phyloP scores from a whole-genome alignment of 2,113 vertebrate genomes.

The Patagioenas fasciata region DNA sequence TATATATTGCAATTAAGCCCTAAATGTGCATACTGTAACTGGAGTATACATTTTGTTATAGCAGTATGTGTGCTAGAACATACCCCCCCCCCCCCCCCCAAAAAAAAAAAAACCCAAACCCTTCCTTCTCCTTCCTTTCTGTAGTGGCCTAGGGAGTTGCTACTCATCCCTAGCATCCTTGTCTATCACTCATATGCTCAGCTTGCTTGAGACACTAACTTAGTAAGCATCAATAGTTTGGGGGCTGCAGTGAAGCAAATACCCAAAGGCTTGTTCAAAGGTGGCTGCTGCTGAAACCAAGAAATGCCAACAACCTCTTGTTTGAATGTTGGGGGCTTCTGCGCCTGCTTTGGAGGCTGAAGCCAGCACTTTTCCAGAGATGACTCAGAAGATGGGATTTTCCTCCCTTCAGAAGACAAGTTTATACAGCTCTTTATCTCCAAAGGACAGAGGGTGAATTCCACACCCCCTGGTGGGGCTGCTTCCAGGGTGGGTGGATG shows the following conservation, averaged over 20 bases:
- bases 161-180: background rate
- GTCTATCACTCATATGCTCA: background rate
- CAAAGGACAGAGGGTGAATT: background rate
- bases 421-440: background rate
- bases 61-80: background rate
- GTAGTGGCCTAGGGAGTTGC: background rate
- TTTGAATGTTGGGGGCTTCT: background rate
- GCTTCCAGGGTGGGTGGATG: background rate
- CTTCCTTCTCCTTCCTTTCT: background rate
- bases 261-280: background rate
- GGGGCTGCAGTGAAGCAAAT: background rate
- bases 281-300: background rate
- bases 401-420: background rate
- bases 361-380: background rate
- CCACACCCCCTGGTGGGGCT: no score
- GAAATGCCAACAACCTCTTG: background rate
- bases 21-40: background rate
- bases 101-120: background rate
- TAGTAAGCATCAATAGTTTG: background rate
- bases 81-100: no score
- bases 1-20: background rate
- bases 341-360: background rate
- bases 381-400: background rate
- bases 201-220: background rate
- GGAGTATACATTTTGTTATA: background rate